Base-by-base conservation (phyloP, 2,797 vertebrate species). In the Oreonectes daqikongensis region DNA sequence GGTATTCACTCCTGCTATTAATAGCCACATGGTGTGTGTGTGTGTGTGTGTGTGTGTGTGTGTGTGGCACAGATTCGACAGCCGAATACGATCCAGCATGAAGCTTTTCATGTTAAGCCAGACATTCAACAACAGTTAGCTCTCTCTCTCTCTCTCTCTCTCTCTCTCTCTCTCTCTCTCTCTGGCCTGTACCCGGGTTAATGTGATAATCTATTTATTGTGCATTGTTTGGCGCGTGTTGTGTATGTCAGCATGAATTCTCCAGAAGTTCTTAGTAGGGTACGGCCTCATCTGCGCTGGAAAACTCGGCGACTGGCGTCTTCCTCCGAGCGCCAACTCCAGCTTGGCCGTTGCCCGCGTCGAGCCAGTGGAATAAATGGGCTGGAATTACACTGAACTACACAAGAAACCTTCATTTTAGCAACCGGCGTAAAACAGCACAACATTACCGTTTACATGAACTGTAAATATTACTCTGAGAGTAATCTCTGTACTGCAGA, bases 31-130 rank as follows among this genome's bases (percentile, higher is more conserved):
- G 75, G 85, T 82, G 84, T 78, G 64, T 85, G 85, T 86, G 87
- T 87, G 81, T 88, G 89, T 86, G n/a, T n/a, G n/a, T n/a, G n/a
- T n/a, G n/a, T n/a, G n/a, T 88, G 84, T 78, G 69, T 88, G 84
- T 78, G 69, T 70, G 82, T 81, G 88, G 85, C 85, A 75, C 85
- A 82, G 84, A 88, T 78, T 83, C 78, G 85, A 84, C 86, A 75
- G 84, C 75, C 85, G 89, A 88, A 79, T 35, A 2, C 67, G 87
- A 91, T 79, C 48, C 73, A 48, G 75, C 77, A 79, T 86, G 86
- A 84, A 87, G 78, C 79, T 18, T 53, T 72, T 82, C 77, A 82
- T 81, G 77, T 79, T 73, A 72, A 80, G 83, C 85, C 87, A 83
- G 78, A 50, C 50, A 78, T 86, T 68, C 81, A 85, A 79, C 85